Percentiles rank a stretch among this genome's conserved stretches.
Evolutionary conservation across 2,797 vertebrate species (phyloP).

Genomic region (Philypnodon macrostomus): DNA sequence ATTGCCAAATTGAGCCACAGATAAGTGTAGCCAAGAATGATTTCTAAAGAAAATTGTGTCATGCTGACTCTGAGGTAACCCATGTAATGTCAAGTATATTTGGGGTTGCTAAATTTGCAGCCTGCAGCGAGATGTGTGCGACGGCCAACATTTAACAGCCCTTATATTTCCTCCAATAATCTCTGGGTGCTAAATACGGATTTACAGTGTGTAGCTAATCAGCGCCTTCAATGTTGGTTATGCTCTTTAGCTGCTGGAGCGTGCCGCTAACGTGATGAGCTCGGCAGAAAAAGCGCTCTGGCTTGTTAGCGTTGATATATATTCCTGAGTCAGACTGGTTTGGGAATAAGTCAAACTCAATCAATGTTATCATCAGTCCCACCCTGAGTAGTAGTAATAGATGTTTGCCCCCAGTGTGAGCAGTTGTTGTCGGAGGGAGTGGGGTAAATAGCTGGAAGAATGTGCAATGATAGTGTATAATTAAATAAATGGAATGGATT

Average conservation of each 20-base stretch:
- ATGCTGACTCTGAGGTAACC: constrained; percentile 24
- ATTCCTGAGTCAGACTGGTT: constrained; percentile 58
- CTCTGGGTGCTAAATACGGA: constrained; percentile 23
- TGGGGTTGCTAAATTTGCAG: constrained; percentile 3
- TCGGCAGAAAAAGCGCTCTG: constrained; percentile 33
- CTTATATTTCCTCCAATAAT: constrained; percentile 21
- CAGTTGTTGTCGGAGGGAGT: no score
- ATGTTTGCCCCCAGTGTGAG: not conserved
- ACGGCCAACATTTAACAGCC: constrained; percentile 10
- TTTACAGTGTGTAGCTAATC: constrained; percentile 25
- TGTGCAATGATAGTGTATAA: no score
- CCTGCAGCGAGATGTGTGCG: constrained; percentile 26
- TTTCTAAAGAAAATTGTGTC: constrained; percentile 37
- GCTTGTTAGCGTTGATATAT: constrained; percentile 49
- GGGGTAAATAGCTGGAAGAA: no score
- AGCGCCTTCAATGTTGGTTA: constrained; percentile 28
- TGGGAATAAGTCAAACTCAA: constrained; percentile 54
- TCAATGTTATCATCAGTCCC: constrained; percentile 30
- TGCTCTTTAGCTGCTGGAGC: constrained; percentile 40
- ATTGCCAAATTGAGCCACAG: constrained; percentile 1
- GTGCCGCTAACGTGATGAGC: constrained; percentile 56
- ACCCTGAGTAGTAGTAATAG: constrained; percentile 7
- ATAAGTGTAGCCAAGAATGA: constrained; percentile 11
- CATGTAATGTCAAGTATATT: constrained; percentile 30
- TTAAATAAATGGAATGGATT: no score